Evolutionary conservation across 2,888 invertebrate genomes (phyloP).

Genomic region (Tenthredo amoena): DNA sequence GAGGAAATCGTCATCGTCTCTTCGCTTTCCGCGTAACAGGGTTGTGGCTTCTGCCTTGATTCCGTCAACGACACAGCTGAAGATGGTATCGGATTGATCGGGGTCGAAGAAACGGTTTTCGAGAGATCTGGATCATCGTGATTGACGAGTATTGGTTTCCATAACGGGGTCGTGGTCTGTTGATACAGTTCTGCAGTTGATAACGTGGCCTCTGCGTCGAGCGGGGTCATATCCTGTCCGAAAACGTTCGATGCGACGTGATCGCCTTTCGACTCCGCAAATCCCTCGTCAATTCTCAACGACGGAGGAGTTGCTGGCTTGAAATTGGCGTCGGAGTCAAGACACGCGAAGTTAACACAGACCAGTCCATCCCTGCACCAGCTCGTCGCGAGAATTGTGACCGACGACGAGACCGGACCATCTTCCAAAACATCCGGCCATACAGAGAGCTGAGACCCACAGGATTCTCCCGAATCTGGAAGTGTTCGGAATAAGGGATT

Average conservation of each 20-base stretch:
- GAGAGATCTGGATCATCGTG: not conserved
- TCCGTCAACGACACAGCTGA: not conserved
- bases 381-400: not conserved
- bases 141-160: constrained; percentile 8
- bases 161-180: not conserved
- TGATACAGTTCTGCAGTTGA: not conserved
- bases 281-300: not conserved
- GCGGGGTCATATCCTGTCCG: constrained; percentile 2
- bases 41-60: not conserved
- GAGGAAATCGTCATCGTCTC: not conserved
- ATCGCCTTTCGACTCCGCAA: not conserved
- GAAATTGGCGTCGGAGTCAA: not conserved
- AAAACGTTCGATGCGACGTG: not conserved
- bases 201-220: not conserved
- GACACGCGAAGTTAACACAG: constrained; percentile 24
- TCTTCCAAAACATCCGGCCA: not conserved
- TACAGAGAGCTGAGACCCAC: constrained; percentile 18
- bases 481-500: not conserved
- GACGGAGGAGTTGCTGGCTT: not conserved
- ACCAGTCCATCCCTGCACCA: not conserved
- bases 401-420: not conserved
- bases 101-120: not conserved
- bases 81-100: not conserved
- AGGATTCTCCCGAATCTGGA: constrained; percentile 15
- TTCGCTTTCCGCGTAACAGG: constrained; percentile 17